Conservation (phyloP, 2,797 vertebrate species). For the Microctenopoma lineatum region DNA sequence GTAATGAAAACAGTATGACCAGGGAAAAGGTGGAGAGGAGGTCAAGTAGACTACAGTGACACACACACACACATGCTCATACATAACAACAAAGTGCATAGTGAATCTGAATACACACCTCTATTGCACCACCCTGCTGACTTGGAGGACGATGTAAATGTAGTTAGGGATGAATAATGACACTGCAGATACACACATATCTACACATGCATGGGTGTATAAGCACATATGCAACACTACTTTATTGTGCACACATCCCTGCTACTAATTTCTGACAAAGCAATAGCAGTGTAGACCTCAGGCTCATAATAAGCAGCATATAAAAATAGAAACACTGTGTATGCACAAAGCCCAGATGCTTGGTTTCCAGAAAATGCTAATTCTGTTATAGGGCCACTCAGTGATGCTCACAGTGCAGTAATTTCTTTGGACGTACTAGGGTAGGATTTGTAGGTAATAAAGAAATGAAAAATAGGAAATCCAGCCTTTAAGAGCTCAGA, state of each 20-base stretch:
- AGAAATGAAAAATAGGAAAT: slow-evolving; percentile 6
- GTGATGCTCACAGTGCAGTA: slow-evolving; percentile 30
- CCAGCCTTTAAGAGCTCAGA: neutral
- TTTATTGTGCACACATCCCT: slow-evolving; percentile 25
- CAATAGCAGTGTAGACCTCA: slow-evolving; percentile 56
- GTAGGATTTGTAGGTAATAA: slow-evolving; percentile 1
- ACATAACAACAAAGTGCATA: slow-evolving; percentile 4
- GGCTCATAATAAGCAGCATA: slow-evolving; percentile 67
- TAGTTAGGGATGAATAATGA: slow-evolving; percentile 67
- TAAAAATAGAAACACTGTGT: slow-evolving; percentile 77
- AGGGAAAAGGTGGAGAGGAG: slow-evolving; percentile 67
- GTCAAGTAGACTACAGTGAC: slow-evolving; percentile 68
- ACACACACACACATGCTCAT: slow-evolving; percentile 12
- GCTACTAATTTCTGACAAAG: slow-evolving; percentile 71
- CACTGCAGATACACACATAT: slow-evolving; percentile 37
- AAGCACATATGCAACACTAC: slow-evolving; percentile 17
- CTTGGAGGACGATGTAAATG: slow-evolving; percentile 66
- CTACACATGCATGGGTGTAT: slow-evolving; percentile 5
- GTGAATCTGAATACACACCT: slow-evolving; percentile 19
- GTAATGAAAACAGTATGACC: slow-evolving; percentile 64
- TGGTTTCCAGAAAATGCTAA: slow-evolving; percentile 65
- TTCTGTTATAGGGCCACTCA: slow-evolving; percentile 41
- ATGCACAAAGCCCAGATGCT: slow-evolving; percentile 74
- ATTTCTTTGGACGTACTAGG: slow-evolving; percentile 24
- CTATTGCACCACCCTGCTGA: slow-evolving; percentile 58